phyloP scores from a whole-genome alignment of 2,113 vertebrate genomes.

The Casuarius casuarius region DNA sequence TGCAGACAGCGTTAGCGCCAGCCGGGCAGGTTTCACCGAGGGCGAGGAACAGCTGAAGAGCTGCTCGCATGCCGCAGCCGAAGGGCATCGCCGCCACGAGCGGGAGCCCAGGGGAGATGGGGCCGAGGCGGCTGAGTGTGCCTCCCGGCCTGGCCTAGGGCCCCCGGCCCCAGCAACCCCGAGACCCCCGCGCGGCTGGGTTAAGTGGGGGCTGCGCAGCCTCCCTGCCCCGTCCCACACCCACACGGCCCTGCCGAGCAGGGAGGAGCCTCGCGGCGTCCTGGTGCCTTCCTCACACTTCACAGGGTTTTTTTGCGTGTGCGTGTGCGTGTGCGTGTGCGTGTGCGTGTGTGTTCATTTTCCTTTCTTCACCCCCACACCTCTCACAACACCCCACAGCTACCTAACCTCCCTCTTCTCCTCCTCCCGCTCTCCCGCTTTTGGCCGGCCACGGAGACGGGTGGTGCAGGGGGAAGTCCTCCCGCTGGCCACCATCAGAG shows the following conservation, averaged over 20 bases:
- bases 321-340: too few relatives aligned
- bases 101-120: too few relatives aligned
- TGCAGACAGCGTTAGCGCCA: background rate
- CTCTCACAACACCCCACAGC: slow-evolving; percentile 29
- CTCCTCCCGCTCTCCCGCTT: background rate
- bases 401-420: background rate
- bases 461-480: background rate
- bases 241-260: slow-evolving; percentile 21
- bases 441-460: background rate
- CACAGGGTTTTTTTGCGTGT: background rate
- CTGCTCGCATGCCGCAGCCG: background rate
- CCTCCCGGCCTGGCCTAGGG: background rate
- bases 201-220: background rate
- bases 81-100: background rate
- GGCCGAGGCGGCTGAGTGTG: background rate
- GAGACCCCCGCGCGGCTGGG: rapidly evolving
- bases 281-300: slow-evolving; percentile 4
- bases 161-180: background rate
- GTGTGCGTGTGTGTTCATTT: background rate
- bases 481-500: slow-evolving; percentile 30
- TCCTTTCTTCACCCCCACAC: background rate
- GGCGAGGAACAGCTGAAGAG: background rate
- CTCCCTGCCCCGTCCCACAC: slow-evolving; percentile 26
- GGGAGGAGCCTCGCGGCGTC: slow-evolving; percentile 35
- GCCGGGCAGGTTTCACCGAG: background rate